Conservation (phyloP, 2,888 invertebrate genomes). For the Acronicta psi region DNA sequence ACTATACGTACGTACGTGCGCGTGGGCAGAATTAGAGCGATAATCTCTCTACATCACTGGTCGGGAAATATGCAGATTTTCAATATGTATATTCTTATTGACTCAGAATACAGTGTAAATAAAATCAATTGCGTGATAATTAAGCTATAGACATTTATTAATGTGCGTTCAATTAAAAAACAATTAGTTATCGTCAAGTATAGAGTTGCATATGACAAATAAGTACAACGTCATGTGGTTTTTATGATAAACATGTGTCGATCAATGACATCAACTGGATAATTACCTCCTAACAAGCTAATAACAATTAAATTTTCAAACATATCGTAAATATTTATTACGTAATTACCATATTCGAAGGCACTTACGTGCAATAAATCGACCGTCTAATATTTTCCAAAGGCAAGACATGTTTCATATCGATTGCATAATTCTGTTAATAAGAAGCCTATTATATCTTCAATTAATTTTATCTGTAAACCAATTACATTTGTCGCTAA, state of each 20-base stretch:
- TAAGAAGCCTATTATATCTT: conserved; percentile 18
- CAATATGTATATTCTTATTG: too few relatives aligned
- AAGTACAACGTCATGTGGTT: conserved; percentile 21
- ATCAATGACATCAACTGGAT: conserved; percentile 16
- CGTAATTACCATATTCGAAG: conserved; percentile 20
- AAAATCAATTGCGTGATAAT: conserved; percentile 20
- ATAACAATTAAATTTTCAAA: conserved; percentile 32
- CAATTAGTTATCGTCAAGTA: conserved; percentile 26
- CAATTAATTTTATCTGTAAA: conserved; percentile 55
- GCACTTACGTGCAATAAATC: conserved; percentile 12
- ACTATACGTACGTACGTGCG: background rate
- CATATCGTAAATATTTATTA: conserved; percentile 39
- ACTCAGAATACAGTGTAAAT: conserved; percentile 12
- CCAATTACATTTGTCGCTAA: conserved; percentile 54
- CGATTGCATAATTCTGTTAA: conserved; percentile 36
- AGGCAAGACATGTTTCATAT: conserved; percentile 15
- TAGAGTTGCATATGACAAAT: conserved; percentile 32
- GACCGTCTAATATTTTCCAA: conserved; percentile 6
- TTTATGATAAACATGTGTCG: conserved; percentile 12
- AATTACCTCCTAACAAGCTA: conserved; percentile 36
- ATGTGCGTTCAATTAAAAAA: conserved; percentile 37
- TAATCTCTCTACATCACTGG: too few relatives aligned
- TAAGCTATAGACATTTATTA: conserved; percentile 18
- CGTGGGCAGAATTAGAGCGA: conserved; percentile 8
- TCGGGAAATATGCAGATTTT: too few relatives aligned